phyloP scores from a whole-genome alignment of 2,113 vertebrate genomes.

The Arvicanthis niloticus region DNA sequence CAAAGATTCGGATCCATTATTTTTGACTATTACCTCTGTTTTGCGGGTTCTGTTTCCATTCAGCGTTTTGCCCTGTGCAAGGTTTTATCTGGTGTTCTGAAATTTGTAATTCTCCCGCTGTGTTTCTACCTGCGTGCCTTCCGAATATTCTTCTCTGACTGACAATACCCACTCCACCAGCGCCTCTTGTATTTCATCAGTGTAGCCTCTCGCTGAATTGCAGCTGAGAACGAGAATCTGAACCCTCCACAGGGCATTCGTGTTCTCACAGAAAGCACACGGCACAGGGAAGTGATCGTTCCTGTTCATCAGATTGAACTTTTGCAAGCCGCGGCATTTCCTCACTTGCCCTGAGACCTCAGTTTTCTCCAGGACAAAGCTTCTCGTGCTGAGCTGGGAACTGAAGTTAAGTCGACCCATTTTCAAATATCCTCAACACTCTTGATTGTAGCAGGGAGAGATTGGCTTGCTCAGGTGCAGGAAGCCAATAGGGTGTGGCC shows the following conservation, averaged over 20 bases:
- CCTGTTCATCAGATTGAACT: not conserved
- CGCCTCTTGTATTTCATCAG: not conserved
- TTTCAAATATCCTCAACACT: not conserved
- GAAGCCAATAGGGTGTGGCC: not conserved
- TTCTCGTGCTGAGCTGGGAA: not conserved
- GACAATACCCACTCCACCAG: not conserved
- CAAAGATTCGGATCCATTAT: not conserved
- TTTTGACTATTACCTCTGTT: not conserved
- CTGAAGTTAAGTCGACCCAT: not conserved
- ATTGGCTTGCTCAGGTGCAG: not conserved
- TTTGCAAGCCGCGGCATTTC: not conserved
- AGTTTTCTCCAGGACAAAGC: not conserved
- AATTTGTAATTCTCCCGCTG: not conserved
- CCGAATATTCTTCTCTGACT: not conserved
- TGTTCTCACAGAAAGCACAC: not conserved
- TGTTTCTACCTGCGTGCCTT: not conserved
- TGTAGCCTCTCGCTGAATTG: not conserved
- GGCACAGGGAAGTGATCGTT: too few species aligned
- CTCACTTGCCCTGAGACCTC: not conserved
- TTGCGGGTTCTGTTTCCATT: not conserved
- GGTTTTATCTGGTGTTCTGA: not conserved
- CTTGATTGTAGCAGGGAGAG: too few species aligned
- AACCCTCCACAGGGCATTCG: fast-evolving
- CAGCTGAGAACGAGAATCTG: not conserved
- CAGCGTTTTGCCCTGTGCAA: not conserved